Conservation (phyloP, 2,888 invertebrate genomes). For the Actias luna region DNA sequence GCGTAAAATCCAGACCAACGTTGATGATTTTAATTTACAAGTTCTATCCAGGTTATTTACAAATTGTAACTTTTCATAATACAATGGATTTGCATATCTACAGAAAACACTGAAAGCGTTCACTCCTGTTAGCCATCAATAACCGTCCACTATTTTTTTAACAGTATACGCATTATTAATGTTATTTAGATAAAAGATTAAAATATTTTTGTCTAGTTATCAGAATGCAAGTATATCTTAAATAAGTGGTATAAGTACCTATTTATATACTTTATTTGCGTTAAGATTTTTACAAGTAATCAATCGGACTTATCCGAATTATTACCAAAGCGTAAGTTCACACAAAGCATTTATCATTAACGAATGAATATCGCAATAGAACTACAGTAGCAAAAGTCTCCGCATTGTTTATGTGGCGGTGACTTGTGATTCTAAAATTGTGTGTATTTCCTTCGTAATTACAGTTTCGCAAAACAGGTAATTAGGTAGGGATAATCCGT, state of each 20-base stretch:
- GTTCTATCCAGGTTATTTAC: no score
- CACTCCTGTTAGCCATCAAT: no score
- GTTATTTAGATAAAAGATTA: not conserved
- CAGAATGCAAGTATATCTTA: no score
- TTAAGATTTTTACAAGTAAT: not conserved
- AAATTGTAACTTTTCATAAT: no score
- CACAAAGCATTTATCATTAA: not conserved
- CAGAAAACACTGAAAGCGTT: no score
- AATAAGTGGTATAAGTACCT: no score
- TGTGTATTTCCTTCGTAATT: conserved; percentile 62
- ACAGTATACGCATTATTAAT: not conserved
- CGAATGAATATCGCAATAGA: not conserved
- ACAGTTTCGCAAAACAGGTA: conserved; percentile 73
- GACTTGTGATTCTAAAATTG: conserved; percentile 50
- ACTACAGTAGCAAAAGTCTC: not conserved
- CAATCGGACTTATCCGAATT: not conserved
- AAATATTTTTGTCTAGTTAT: not conserved
- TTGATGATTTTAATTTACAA: no score
- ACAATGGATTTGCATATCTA: no score
- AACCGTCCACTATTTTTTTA: no score
- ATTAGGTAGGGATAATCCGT: conserved; percentile 71
- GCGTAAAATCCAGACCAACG: no score
- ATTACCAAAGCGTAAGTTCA: not conserved
- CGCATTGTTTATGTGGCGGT: conserved; percentile 47
- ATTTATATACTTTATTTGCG: not conserved